phyloP scores from a whole-genome alignment of 1,140 invertebrate species.

The Fopius arisanus region DNA sequence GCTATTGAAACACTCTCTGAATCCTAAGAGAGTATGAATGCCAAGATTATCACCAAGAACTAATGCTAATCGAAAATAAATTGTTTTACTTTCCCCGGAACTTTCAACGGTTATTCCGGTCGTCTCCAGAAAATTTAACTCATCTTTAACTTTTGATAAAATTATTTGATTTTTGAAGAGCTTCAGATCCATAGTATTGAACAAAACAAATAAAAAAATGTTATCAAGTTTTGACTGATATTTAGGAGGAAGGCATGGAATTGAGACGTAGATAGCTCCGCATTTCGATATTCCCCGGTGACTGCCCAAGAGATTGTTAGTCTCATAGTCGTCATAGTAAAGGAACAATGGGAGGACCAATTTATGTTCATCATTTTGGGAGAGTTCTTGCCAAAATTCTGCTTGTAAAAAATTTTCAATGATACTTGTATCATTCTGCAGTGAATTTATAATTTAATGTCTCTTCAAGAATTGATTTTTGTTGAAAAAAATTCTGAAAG shows the following conservation, averaged over 20 bases:
- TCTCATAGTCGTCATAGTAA: conserved; percentile 34
- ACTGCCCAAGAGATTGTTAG: conserved; percentile 22
- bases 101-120: conserved; percentile 22
- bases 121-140: conserved; percentile 32
- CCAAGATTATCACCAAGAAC: conserved; percentile 53
- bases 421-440: conserved; percentile 1
- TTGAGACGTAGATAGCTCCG: conserved; percentile 15
- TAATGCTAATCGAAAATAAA: conserved; percentile 44
- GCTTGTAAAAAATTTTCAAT: conserved; percentile 30
- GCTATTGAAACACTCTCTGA: conserved; percentile 44
- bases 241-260: conserved; percentile 41
- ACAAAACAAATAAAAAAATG: conserved; percentile 45
- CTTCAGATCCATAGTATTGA: conserved; percentile 44
- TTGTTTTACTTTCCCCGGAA: conserved; percentile 20
- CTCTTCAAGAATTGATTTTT: conserved; percentile 20
- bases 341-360: conserved; percentile 20
- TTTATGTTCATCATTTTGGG: conserved; percentile 9
- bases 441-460: conserved; percentile 19
- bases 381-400: conserved; percentile 6
- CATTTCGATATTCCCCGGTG: conserved; percentile 15
- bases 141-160: conserved; percentile 41
- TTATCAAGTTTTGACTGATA: conserved; percentile 36
- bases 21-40: conserved; percentile 47
- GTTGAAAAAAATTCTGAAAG: conserved; percentile 34
- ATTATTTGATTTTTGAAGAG: conserved; percentile 38